Conservation (phyloP, 30 jellyfish, hydroid and myxozoan genomes). For the Aurelia sp. region DNA sequence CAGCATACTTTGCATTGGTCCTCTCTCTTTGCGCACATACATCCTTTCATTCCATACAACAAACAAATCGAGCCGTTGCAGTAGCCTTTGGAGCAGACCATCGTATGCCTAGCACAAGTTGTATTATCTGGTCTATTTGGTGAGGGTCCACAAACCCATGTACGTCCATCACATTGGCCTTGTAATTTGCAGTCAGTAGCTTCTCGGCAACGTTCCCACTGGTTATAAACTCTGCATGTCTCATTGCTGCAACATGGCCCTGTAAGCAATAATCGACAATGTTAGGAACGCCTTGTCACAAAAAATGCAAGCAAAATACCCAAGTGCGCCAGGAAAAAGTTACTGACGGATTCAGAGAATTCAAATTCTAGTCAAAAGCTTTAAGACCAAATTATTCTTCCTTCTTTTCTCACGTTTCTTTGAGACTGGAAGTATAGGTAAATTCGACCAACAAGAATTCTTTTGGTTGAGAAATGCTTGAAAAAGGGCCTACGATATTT, state of each 20-base stretch:
- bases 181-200: slow-evolving; percentile 82
- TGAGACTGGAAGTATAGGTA: too few species aligned
- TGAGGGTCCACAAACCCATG: slow-evolving; percentile 75
- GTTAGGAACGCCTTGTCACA: too few species aligned
- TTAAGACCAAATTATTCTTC: too few species aligned
- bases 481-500: too few species aligned
- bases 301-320: too few species aligned
- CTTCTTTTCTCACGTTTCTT: too few species aligned
- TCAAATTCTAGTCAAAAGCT: too few species aligned
- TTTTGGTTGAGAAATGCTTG: too few species aligned
- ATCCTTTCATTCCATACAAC: slow-evolving; percentile 68
- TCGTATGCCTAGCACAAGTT: slow-evolving; percentile 78
- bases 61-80: slow-evolving; percentile 93
- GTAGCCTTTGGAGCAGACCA: slow-evolving; percentile 91
- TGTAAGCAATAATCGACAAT: neutral
- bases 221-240: slow-evolving; percentile 77
- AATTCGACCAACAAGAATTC: too few species aligned
- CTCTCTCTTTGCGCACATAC: slow-evolving; percentile 74
- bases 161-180: slow-evolving; percentile 82
- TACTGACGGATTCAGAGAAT: too few species aligned
- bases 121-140: slow-evolving; percentile 72
- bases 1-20: slow-evolving; percentile 95
- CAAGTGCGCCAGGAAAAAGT: too few species aligned
- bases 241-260: slow-evolving; percentile 96
- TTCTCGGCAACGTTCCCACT: slow-evolving; percentile 75